Evolutionary conservation across 2,113 vertebrate species (phyloP).

Genomic region (Syngnathus typhle): DNA sequence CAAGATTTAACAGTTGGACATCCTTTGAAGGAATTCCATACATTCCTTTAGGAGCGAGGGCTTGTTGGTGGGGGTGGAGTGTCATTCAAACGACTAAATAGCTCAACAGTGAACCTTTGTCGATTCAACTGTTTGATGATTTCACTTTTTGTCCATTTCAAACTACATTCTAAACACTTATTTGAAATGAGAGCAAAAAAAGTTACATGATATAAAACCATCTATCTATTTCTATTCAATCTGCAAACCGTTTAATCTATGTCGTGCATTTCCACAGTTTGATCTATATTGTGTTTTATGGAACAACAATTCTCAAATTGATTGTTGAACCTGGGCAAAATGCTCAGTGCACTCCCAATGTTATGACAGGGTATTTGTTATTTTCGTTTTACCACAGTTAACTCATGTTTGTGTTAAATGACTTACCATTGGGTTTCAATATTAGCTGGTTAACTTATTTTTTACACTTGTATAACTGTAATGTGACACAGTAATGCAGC

Average conservation of each 20-base stretch:
- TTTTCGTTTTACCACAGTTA: too few species aligned
- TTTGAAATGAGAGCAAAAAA: not conserved
- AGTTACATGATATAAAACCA: not conserved
- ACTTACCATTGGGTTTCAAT: not conserved
- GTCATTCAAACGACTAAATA: constrained; percentile 39
- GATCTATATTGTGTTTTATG: not conserved
- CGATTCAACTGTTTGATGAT: constrained; percentile 10
- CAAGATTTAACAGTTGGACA: constrained; percentile 53
- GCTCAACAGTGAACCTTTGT: constrained; percentile 26
- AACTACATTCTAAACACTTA: not conserved
- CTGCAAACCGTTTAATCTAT: not conserved
- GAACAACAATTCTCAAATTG: too few species aligned
- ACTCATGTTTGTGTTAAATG: too few species aligned
- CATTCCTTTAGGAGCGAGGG: constrained; percentile 39
- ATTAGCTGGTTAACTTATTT: not conserved
- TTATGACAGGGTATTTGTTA: too few species aligned
- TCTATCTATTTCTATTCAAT: too few species aligned
- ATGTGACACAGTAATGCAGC: not conserved
- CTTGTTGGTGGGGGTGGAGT: constrained; percentile 1
- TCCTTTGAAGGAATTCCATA: constrained; percentile 47
- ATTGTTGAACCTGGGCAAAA: too few species aligned
- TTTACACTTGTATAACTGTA: not conserved
- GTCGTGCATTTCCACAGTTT: not conserved
- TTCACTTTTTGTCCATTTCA: constrained; percentile 22
- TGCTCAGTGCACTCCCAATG: too few species aligned